Evolutionary conservation across 2,888 invertebrate genomes (phyloP).

Genomic region (Pachydiplax longipennis): DNA sequence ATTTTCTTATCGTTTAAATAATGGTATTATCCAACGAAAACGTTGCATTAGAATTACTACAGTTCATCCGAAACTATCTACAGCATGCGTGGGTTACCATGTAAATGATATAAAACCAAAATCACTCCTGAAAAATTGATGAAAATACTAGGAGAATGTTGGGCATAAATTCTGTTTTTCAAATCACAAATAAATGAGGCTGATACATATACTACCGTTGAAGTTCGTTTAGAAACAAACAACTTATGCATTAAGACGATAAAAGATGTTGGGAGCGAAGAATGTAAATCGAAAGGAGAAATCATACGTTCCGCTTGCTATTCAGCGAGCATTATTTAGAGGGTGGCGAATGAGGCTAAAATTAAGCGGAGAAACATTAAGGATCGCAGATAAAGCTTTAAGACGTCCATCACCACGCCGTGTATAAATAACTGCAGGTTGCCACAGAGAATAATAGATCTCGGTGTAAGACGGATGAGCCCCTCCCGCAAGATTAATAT

Average conservation of each 20-base stretch:
- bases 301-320: not conserved
- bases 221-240: not conserved
- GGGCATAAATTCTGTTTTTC: no score
- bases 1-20: no score
- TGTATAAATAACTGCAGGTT: conserved; percentile 3
- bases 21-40: no score
- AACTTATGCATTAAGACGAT: not conserved
- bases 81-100: no score
- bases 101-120: no score
- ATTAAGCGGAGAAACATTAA: not conserved
- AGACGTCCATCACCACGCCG: not conserved
- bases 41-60: no score
- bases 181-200: no score
- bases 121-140: no score
- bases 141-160: no score
- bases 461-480: not conserved
- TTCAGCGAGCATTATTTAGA: not conserved
- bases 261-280: not conserved
- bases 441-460: not conserved
- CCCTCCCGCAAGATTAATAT: not conserved
- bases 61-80: no score
- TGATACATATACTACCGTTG: not conserved
- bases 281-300: no score
- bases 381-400: not conserved
- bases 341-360: not conserved